Percentiles rank a stretch among this genome's conserved stretches.
These are phyloP conservation scores for Pogonocichla stellata DNA, from an alignment of 2,113 vertebrate species.

Conservation along the genomic window DNA sequence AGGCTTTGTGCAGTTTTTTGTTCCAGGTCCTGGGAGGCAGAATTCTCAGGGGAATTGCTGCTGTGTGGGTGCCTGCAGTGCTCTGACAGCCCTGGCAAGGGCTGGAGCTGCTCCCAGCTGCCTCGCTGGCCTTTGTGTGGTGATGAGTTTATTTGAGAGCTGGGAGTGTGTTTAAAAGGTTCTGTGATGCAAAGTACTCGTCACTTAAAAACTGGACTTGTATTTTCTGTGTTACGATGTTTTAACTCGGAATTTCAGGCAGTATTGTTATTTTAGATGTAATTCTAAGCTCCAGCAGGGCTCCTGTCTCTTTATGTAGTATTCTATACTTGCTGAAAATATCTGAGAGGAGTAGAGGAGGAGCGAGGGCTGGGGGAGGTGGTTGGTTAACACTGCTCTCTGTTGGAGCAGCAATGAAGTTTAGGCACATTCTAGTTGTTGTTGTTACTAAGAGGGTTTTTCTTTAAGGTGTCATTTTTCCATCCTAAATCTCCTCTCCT, in stretches of 20 bases:
- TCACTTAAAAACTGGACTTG: neutral
- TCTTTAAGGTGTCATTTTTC: neutral
- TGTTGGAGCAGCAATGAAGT: neutral
- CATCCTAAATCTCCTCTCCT: neutral
- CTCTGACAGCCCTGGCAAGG: neutral
- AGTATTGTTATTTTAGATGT: neutral
- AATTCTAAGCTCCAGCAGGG: neutral
- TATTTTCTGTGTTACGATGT: neutral
- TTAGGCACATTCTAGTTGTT: neutral
- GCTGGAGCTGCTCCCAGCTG: neutral
- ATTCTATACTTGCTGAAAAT: neutral
- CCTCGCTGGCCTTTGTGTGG: neutral
- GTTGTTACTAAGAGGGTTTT: neutral
- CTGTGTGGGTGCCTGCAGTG: neutral
- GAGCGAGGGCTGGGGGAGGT: neutral
- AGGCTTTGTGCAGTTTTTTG: neutral
- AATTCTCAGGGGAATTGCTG: neutral
- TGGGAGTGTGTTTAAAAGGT: neutral
- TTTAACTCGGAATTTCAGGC: neutral
- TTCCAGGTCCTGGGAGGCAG: neutral
- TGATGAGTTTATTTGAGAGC: neutral
- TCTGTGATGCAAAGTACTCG: neutral
- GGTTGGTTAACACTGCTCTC: neutral
- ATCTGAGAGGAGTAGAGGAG: neutral
- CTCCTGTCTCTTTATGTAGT: neutral